phyloP scores from a whole-genome alignment of 2,797 vertebrate species.

The Pseudopleuronectes americanus region DNA sequence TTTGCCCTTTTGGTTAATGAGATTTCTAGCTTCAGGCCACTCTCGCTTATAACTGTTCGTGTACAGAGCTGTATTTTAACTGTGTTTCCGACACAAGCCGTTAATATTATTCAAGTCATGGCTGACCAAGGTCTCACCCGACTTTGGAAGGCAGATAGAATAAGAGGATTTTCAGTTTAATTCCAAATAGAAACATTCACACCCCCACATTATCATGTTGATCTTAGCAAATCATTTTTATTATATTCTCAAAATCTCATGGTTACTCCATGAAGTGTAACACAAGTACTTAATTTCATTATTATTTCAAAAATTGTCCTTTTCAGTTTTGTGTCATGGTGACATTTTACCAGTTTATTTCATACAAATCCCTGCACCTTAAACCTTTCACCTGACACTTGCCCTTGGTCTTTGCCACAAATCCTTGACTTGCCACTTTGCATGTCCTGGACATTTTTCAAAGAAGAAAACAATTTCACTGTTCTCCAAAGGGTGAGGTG shows the following conservation, averaged over 20 bases:
- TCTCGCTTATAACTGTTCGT: constrained; percentile 15
- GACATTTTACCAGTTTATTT: background rate
- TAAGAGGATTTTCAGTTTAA: constrained; percentile 26
- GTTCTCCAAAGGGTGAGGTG: background rate
- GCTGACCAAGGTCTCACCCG: constrained; percentile 5
- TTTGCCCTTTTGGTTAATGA: constrained; percentile 25
- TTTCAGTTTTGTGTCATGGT: background rate
- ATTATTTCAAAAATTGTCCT: background rate
- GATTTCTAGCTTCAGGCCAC: constrained; percentile 32
- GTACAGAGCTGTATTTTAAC: constrained; percentile 7
- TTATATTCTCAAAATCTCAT: background rate
- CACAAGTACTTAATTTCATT: no score
- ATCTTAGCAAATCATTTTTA: background rate
- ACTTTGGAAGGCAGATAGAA: constrained; percentile 12
- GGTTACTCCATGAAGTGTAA: no score
- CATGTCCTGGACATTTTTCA: no score
- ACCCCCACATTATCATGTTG: constrained; percentile 9
- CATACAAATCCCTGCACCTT: background rate
- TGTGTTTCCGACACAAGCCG: background rate
- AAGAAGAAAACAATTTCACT: background rate
- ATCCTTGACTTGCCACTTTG: background rate
- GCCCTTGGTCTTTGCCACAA: background rate
- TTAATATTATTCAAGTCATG: constrained; percentile 14
- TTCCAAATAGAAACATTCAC: constrained; percentile 20
- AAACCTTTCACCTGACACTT: background rate